These are phyloP conservation scores for Nudaria mundana DNA, from an alignment of 2,888 invertebrate genomes.

Conservation along the genomic window DNA sequence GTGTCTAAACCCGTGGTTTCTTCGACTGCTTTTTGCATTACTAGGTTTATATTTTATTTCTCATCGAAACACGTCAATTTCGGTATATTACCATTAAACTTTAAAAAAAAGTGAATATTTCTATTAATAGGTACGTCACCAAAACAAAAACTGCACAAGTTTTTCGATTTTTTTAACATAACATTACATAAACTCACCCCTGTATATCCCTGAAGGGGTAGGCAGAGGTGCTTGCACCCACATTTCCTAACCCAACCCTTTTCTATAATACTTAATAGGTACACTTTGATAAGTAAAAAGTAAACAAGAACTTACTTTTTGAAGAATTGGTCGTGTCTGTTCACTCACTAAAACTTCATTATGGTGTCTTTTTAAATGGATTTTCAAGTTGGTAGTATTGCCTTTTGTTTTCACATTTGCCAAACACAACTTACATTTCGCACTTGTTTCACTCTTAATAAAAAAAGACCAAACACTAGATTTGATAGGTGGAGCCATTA, in stretches of 20 bases:
- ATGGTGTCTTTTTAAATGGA: no score
- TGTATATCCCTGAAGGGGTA: no score
- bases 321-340: no score
- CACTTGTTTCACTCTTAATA: constrained; percentile 1
- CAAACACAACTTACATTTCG: constrained; percentile 1
- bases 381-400: constrained; percentile 2
- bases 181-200: background rate
- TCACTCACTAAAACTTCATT: no score
- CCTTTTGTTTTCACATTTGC: constrained; percentile 1
- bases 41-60: background rate
- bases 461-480: constrained; percentile 1
- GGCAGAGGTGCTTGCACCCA: background rate
- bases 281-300: no score
- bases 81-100: background rate
- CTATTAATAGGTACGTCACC: background rate
- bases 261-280: no score
- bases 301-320: background rate
- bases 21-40: constrained; percentile 3
- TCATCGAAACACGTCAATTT: no score
- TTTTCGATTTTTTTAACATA: background rate
- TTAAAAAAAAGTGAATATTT: background rate
- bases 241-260: background rate
- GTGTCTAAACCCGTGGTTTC: constrained; percentile 2
- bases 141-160: background rate
- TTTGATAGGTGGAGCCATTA: no score